Conservation (phyloP, 2,888 invertebrate genomes). For the Aphidius colemani region DNA sequence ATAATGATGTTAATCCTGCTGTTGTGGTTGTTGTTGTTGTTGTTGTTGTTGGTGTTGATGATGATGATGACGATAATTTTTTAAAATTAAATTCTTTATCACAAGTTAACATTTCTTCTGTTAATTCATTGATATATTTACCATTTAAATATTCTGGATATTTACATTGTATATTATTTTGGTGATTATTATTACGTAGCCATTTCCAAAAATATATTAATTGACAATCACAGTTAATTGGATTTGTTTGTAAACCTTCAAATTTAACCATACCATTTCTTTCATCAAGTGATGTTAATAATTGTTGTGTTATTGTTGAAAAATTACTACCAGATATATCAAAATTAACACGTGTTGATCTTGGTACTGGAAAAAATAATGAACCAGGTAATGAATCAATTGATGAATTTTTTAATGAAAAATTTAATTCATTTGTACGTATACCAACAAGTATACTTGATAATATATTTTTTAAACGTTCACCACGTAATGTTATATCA, state of each 20-base stretch:
- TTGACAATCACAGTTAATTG: constrained; percentile 85
- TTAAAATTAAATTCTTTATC: constrained; percentile 59
- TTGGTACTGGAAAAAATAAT: constrained; percentile 82
- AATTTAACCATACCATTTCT: constrained; percentile 76
- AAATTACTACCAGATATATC: constrained; percentile 81
- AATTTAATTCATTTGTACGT: constrained; percentile 71
- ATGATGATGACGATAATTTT: constrained; percentile 29
- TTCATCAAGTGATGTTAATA: constrained; percentile 81
- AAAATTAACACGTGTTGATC: constrained; percentile 79
- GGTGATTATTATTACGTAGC: constrained; percentile 64
- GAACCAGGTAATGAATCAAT: constrained; percentile 78
- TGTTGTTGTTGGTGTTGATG: constrained; percentile 63
- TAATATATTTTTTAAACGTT: constrained; percentile 75
- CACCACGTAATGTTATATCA: constrained; percentile 76
- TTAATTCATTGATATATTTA: constrained; percentile 73
- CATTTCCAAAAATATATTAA: constrained; percentile 79
- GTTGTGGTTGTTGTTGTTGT: constrained; percentile 62
- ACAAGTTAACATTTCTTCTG: constrained; percentile 82
- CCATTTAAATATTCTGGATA: constrained; percentile 74
- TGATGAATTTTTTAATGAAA: constrained; percentile 82
- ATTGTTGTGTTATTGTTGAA: constrained; percentile 75
- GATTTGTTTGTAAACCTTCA: constrained; percentile 77
- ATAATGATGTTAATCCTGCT: constrained; percentile 64
- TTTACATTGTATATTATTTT: constrained; percentile 66
- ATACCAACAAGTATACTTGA: constrained; percentile 84